Evolutionary conservation across 2,113 vertebrate species (phyloP).

Genomic region (Triplophysa siluroides): DNA sequence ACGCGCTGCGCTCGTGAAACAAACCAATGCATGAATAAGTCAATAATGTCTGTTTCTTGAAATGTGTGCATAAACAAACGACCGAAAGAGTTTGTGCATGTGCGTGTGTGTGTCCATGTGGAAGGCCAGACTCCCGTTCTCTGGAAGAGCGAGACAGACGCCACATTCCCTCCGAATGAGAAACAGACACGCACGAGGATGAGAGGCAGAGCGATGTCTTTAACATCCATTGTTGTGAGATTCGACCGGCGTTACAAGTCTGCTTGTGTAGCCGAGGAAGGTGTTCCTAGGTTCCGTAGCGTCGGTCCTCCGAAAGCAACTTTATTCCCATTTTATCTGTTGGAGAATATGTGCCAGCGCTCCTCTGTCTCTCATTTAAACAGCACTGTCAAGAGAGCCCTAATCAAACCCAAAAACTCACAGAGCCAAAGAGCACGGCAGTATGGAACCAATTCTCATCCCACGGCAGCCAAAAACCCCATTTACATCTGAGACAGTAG

Average conservation of each 20-base stretch:
- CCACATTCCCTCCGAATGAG: constrained; percentile 72
- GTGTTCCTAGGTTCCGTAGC: constrained; percentile 38
- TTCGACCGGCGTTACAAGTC: neutral
- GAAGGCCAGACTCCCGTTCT: constrained; percentile 56
- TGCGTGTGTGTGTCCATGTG: constrained; percentile 28
- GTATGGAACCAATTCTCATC: constrained; percentile 67
- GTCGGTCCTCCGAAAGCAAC: constrained; percentile 15
- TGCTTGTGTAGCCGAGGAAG: constrained; percentile 21
- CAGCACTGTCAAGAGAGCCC: constrained; percentile 26
- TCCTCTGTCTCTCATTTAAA: constrained; percentile 44
- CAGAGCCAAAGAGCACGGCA: constrained; percentile 51
- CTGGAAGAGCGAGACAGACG: constrained; percentile 71
- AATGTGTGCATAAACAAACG: constrained; percentile 30
- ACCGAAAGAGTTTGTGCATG: constrained; percentile 20
- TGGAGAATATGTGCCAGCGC: constrained; percentile 41
- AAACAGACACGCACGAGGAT: constrained; percentile 61
- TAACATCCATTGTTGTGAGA: neutral
- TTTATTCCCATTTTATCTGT: constrained; percentile 55
- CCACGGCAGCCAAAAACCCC: constrained; percentile 63
- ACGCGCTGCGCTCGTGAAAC: constrained; percentile 69
- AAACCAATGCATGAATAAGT: constrained; percentile 75
- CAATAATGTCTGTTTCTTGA: constrained; percentile 65
- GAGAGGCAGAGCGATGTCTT: constrained; percentile 43
- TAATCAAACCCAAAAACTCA: constrained; percentile 28
- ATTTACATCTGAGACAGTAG: constrained; percentile 66